Evolutionary conservation across 2,888 invertebrate genomes (phyloP), one percentile per base, ranked within the genome.

Genomic region (Ochropleura plecta): DNA sequence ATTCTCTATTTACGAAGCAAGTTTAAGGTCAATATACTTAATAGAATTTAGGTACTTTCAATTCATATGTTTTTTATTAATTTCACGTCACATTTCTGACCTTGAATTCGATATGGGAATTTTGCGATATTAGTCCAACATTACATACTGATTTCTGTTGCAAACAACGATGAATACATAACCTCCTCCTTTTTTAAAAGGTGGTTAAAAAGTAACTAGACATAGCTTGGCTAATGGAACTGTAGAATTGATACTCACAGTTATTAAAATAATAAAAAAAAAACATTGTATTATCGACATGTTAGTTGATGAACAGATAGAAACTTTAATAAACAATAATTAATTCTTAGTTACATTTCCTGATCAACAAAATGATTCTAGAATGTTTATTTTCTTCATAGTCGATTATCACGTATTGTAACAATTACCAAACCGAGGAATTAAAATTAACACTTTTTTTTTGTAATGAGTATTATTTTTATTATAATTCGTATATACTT

Each of bases 21-120:
- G 89, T 89, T 89, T 88, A 88, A 88, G 88, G 89, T 81, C 84
- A 82, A 73, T 66, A 64, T 40, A 59, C 63, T 44, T 40, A 59
- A 57, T 44, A 68, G 48, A 60, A 65, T 59, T 82, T 49, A 59
- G 46, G 42, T 20, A 49, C 10, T 63, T 75, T 60, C 30, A 44
- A 65, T 18, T 80, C 18, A 75, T 60, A 8, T 81, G 53, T 48
- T 78, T 65, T 76, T 76, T 57, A 80, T 73, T 64, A 53, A 62
- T 73, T 48, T 30, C 73, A 18, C n/a, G 14, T 59, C 42, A 49
- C 42, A 55, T 30, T 10, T 40, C 48, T 6, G 48, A 20, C n/a
- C 53, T 62, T 44, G 53, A 20, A 60, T 81, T 62, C 40, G 55
- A 55, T 55, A 55, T 76, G 44, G 30, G 14, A 44, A 74, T 81